phyloP scores from a whole-genome alignment of 2,113 vertebrate species.

The Pseudopodoces humilis region DNA sequence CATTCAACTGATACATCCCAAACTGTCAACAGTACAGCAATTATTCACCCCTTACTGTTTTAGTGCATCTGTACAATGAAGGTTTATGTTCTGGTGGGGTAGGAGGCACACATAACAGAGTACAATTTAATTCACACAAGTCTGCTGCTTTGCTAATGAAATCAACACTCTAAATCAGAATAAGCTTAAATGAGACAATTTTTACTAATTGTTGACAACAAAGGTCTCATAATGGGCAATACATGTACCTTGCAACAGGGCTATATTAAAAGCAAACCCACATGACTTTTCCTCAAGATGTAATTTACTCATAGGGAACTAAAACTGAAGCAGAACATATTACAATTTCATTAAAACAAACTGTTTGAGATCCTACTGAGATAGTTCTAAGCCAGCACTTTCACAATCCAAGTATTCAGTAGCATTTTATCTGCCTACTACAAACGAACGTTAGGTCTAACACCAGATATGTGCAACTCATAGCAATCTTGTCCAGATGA shows the following conservation, averaged over 20 bases:
- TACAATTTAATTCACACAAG: neutral
- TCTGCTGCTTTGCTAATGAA: neutral
- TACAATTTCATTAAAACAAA: neutral
- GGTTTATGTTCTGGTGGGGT: neutral
- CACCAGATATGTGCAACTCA: fast-evolving
- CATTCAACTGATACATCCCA: neutral
- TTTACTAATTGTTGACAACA: neutral
- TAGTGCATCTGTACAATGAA: neutral
- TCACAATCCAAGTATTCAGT: neutral
- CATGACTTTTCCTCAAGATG: neutral
- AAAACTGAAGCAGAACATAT: neutral
- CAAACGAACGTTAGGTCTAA: neutral
- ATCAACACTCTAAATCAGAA: neutral
- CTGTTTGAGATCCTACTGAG: neutral
- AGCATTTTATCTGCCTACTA: neutral
- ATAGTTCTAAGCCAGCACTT: neutral
- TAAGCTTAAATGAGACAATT: neutral
- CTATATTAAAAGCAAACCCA: neutral
- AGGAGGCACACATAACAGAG: neutral
- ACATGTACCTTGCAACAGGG: neutral
- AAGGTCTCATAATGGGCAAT: neutral
- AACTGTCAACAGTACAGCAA: neutral
- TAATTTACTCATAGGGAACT: neutral
- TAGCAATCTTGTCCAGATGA: neutral
- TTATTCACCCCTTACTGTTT: neutral